phyloP scores from a whole-genome alignment of 1,140 invertebrate species.

The Neuroterus valhalla region DNA sequence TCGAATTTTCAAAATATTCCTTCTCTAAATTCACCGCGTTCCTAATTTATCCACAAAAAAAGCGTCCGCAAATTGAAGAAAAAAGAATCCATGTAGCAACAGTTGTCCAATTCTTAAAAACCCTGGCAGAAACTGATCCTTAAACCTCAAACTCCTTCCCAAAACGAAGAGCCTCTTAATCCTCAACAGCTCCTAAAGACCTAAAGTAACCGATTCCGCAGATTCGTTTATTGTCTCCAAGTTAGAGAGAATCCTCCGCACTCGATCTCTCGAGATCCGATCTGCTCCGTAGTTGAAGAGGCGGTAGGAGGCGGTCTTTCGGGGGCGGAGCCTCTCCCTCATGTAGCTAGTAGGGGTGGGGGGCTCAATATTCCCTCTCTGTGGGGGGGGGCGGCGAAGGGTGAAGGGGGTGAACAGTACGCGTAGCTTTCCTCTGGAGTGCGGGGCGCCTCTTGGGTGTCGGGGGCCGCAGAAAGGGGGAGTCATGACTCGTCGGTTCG shows the following conservation, averaged over 20 bases:
- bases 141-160: not conserved
- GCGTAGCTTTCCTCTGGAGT: conserved; percentile 44
- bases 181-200: conserved; percentile 9
- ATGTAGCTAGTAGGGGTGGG: not conserved
- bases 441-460: conserved; percentile 33
- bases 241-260: too few species aligned
- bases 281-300: conserved; percentile 48
- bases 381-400: conserved; percentile 31
- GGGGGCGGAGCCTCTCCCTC: conserved; percentile 45
- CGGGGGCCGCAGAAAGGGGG: not conserved
- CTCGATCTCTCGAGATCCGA: conserved; percentile 38
- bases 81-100: not conserved
- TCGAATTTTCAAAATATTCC: too few species aligned
- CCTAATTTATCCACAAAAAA: too few species aligned
- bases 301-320: conserved; percentile 49
- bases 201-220: not conserved
- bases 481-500: conserved; percentile 30
- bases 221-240: not conserved
- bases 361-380: too few species aligned
- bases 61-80: too few species aligned
- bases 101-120: conserved; percentile 8
- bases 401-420: conserved; percentile 24
- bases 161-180: not conserved
- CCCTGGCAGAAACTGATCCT: not conserved
- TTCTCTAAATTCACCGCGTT: too few species aligned